These are phyloP conservation scores for Volucella zonaria DNA, from an alignment of 2,888 invertebrate genomes.

Conservation along the genomic window DNA sequence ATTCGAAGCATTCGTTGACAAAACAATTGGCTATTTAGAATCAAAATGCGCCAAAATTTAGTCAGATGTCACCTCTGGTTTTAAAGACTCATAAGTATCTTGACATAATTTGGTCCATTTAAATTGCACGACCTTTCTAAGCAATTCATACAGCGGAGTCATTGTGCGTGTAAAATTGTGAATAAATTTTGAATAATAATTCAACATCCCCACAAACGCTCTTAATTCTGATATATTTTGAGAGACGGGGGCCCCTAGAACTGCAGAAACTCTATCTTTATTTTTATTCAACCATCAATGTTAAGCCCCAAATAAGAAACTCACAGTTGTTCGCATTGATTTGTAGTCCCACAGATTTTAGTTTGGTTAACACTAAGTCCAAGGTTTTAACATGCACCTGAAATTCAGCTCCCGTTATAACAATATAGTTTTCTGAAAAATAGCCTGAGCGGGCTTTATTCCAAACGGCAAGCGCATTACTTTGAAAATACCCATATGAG, in stretches of 20 bases:
- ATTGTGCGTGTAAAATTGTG: slow-evolving; percentile 63
- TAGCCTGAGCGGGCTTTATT: too few species aligned
- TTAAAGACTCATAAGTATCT: slow-evolving; percentile 7
- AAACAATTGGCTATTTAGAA: slow-evolving; percentile 6
- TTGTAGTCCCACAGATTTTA: slow-evolving; percentile 72
- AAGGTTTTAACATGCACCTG: too few species aligned
- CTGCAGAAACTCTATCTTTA: slow-evolving; percentile 72
- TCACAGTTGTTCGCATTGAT: not conserved
- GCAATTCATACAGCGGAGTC: slow-evolving; percentile 11
- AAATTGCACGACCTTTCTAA: slow-evolving; percentile 6
- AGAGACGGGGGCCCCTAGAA: slow-evolving; percentile 74
- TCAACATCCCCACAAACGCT: slow-evolving; percentile 77
- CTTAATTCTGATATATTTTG: slow-evolving; percentile 73
- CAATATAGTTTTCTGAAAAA: too few species aligned
- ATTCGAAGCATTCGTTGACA: slow-evolving; percentile 24
- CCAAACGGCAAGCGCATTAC: too few species aligned
- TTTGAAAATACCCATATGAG: too few species aligned
- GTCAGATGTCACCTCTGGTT: slow-evolving; percentile 11
- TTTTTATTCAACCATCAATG: slow-evolving; percentile 75
- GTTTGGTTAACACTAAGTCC: slow-evolving; percentile 68
- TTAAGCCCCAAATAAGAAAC: slow-evolving; percentile 42
- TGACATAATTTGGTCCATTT: slow-evolving; percentile 21
- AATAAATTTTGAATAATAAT: slow-evolving; percentile 79
- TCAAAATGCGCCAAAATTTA: slow-evolving; percentile 34
- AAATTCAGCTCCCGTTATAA: too few species aligned